Conservation (phyloP, 2,888 invertebrate genomes). For the Lepidochitona cinerea region DNA sequence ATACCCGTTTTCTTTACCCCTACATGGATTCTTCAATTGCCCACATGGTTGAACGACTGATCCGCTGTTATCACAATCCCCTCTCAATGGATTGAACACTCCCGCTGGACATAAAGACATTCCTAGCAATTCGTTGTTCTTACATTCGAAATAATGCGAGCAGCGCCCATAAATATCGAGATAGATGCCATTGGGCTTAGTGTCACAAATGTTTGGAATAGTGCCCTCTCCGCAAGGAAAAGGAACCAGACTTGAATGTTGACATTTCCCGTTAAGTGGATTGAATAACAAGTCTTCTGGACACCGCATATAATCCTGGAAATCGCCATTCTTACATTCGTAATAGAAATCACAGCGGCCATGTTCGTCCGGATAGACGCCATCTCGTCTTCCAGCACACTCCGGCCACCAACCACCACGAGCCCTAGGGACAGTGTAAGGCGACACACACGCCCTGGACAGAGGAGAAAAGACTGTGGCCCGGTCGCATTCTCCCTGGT, state of each 20-base stretch:
- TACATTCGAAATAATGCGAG: conserved; percentile 43
- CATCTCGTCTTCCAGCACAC: conserved; percentile 30
- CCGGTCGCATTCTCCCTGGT: conserved; percentile 24
- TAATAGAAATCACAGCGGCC: conserved; percentile 37
- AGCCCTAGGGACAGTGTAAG: conserved; percentile 31
- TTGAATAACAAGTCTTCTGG: conserved; percentile 24
- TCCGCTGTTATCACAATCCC: conserved; percentile 22
- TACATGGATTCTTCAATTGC: conserved; percentile 23
- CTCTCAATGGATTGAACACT: conserved; percentile 27
- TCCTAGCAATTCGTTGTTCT: conserved; percentile 22
- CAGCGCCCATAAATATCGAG: conserved; percentile 45
- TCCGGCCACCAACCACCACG: conserved; percentile 32
- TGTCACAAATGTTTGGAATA: conserved; percentile 33
- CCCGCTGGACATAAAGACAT: conserved; percentile 25
- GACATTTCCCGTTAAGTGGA: conserved; percentile 28
- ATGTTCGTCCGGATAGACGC: conserved; percentile 34
- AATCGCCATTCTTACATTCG: conserved; percentile 26
- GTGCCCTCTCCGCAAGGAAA: conserved; percentile 40
- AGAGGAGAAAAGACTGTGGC: conserved; percentile 33
- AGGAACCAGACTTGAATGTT: conserved; percentile 33
- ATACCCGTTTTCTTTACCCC: conserved; percentile 24
- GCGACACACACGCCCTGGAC: conserved; percentile 36
- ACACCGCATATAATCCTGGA: conserved; percentile 32
- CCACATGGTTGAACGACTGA: conserved; percentile 30
- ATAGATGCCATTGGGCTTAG: conserved; percentile 35